Percentiles rank a stretch among this genome's conserved stretches.
Evolutionary conservation across 2,113 vertebrate species (phyloP).

Genomic region (Steatornis caripensis): DNA sequence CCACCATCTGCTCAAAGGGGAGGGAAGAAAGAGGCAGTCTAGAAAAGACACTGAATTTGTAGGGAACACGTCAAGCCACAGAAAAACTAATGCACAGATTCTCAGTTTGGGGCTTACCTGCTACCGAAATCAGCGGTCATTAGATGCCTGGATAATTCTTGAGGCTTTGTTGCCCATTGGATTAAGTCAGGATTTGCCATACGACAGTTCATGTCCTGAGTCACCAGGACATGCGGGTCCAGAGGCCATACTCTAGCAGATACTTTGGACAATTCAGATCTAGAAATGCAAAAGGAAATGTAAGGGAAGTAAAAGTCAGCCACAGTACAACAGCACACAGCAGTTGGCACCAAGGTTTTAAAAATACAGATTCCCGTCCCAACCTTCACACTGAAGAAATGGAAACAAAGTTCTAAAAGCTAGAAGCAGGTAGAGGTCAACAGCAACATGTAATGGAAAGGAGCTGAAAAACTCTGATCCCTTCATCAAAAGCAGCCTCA

Average conservation of each 20-base stretch:
- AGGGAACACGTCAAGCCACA: neutral
- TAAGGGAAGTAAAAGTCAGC: neutral
- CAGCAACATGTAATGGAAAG: conserved; percentile 51
- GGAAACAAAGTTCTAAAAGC: conserved; percentile 58
- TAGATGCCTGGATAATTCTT: neutral
- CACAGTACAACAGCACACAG: conserved; percentile 17
- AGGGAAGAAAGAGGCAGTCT: neutral
- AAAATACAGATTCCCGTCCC: conserved; percentile 31
- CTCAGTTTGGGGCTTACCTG: neutral
- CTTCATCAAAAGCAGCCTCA: conserved; percentile 48
- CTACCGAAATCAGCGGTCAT: neutral
- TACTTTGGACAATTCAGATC: neutral
- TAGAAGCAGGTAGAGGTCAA: conserved; percentile 48
- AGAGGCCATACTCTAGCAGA: neutral
- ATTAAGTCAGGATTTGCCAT: neutral
- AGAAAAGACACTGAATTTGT: neutral
- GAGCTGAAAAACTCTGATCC: conserved; percentile 60
- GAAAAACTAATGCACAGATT: neutral
- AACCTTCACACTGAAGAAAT: conserved; percentile 33
- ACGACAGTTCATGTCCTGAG: neutral
- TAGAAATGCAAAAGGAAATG: neutral
- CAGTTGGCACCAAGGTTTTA: conserved; percentile 11
- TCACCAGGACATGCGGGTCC: neutral
- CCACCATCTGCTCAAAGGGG: neutral
- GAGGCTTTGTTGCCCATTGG: neutral